These are phyloP conservation scores for Onthophagus taurus DNA, from an alignment of 1,140 invertebrate species.

Conservation along the genomic window DNA sequence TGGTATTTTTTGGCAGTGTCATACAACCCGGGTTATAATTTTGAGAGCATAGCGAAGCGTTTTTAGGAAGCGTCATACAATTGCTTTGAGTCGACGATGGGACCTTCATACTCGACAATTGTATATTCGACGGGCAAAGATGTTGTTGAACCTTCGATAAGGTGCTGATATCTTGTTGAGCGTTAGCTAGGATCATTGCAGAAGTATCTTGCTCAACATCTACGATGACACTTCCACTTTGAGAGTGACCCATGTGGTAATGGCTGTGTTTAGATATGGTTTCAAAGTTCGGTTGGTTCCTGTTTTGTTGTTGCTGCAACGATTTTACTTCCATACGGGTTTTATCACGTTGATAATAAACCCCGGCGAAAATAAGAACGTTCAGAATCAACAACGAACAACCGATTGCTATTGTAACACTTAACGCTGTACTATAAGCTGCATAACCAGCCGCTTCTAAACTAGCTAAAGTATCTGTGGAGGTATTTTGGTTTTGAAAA, in stretches of 20 bases:
- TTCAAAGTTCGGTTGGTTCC: constrained; percentile 62
- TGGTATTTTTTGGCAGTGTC: constrained; percentile 48
- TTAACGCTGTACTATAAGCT: constrained; percentile 72
- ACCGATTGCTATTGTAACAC: constrained; percentile 81
- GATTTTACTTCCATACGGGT: constrained; percentile 70
- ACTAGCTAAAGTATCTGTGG: constrained; percentile 60
- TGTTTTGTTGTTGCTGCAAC: constrained; percentile 53
- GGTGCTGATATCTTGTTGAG: constrained; percentile 34
- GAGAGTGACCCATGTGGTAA: constrained; percentile 55
- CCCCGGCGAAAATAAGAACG: constrained; percentile 75
- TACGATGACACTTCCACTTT: constrained; percentile 64
- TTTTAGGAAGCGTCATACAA: constrained; percentile 55
- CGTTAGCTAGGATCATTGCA: constrained; percentile 54
- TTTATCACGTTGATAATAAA: constrained; percentile 81
- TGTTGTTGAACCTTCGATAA: constrained; percentile 43
- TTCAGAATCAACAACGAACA: constrained; percentile 78
- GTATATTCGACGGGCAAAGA: constrained; percentile 49
- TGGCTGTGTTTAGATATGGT: constrained; percentile 57
- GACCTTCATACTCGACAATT: constrained; percentile 47
- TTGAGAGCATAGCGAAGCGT: constrained; percentile 32
- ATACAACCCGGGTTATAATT: constrained; percentile 43
- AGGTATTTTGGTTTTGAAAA: constrained; percentile 47
- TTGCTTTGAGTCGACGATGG: constrained; percentile 48
- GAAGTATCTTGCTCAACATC: constrained; percentile 67
- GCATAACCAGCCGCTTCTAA: constrained; percentile 70